Conservation (phyloP, 1,140 invertebrate species). For the Leptestheria dahalacensis region DNA sequence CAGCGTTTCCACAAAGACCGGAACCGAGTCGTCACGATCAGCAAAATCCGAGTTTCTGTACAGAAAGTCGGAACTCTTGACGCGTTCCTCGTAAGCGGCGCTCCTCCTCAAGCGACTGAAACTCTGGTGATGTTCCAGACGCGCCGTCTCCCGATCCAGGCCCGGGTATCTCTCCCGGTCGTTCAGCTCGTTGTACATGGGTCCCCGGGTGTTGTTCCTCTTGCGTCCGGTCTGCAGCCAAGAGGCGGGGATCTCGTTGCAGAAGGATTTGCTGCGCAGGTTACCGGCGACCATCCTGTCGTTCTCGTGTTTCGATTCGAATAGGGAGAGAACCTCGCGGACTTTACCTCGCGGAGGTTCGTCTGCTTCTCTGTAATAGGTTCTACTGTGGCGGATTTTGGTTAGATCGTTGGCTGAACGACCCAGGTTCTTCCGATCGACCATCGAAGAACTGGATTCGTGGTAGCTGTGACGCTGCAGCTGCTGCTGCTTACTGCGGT, state of each 20-base stretch:
- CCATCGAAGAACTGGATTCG: background rate
- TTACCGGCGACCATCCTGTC: background rate
- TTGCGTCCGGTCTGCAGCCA: background rate
- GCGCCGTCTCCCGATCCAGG: conserved; percentile 38
- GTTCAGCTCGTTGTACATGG: conserved; percentile 34
- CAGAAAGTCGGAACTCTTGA: background rate
- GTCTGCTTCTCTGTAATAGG: background rate
- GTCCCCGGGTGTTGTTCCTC: background rate
- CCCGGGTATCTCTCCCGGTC: conserved; percentile 38
- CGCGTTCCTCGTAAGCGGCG: background rate
- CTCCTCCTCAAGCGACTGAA: background rate
- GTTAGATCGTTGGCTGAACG: background rate
- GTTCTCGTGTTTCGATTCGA: background rate
- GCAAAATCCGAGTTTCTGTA: background rate
- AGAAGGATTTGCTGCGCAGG: background rate
- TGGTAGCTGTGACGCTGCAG: background rate
- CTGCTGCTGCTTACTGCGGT: no score
- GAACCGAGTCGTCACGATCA: background rate
- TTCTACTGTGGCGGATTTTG: background rate
- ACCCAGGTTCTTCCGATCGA: background rate
- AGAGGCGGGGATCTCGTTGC: background rate
- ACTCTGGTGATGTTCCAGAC: conserved; percentile 21
- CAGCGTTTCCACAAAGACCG: background rate
- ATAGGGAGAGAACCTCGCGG: background rate
- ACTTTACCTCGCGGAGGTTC: background rate